Evolutionary conservation across 1,140 invertebrate species (phyloP).

Genomic region (Panagrolaimus sp.): DNA sequence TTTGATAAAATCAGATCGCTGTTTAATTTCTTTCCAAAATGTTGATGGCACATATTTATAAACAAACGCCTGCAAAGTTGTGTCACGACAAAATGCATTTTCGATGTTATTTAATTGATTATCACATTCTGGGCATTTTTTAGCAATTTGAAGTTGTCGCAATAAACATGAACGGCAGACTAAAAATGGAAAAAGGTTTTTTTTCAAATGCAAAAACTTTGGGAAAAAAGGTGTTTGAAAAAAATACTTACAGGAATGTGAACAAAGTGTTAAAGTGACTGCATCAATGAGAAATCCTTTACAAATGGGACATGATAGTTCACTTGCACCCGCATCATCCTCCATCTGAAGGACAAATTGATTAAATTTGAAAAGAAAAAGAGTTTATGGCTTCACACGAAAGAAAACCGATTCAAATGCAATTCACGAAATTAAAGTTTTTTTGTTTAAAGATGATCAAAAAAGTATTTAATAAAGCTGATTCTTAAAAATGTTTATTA

Average conservation of each 20-base stretch:
- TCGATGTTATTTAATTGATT: neutral
- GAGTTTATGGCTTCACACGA: neutral
- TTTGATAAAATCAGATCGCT: conserved; percentile 7
- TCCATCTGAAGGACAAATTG: neutral
- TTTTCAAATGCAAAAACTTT: neutral
- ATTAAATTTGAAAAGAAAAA: neutral
- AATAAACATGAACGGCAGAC: conserved; percentile 11
- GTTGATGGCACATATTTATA: neutral
- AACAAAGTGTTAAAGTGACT: neutral
- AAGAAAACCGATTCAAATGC: no score
- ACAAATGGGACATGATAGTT: conserved; percentile 9
- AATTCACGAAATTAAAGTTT: no score
- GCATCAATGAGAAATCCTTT: conserved; percentile 5
- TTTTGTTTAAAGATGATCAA: no score
- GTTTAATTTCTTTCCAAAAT: conserved; percentile 2
- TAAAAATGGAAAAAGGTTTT: neutral
- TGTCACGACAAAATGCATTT: neutral
- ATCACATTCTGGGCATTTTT: neutral
- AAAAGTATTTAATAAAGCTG: no score
- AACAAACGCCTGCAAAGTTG: neutral
- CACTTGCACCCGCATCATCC: neutral
- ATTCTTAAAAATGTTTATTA: no score
- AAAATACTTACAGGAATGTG: conserved; percentile 17
- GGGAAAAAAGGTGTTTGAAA: neutral
- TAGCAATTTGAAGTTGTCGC: neutral